Conservation (phyloP, 1,140 invertebrate genomes). For the Galleria mellonella region DNA sequence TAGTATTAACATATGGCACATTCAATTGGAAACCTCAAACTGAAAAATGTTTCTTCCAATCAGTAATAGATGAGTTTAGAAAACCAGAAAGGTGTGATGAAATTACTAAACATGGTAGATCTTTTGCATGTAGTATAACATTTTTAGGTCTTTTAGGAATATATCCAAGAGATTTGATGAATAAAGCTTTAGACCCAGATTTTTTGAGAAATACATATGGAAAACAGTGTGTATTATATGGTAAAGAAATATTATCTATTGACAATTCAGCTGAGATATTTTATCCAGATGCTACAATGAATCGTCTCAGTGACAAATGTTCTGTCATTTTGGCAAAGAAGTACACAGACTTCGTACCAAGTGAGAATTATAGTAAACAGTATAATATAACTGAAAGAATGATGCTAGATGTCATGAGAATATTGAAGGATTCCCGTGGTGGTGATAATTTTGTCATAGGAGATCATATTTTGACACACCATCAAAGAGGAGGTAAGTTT, state of each 20-base stretch:
- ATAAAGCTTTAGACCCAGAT: conserved; percentile 53
- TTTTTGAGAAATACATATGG: conserved; percentile 63
- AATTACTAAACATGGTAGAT: conserved; percentile 56
- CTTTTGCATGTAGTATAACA: conserved; percentile 62
- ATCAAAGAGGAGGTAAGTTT: conserved; percentile 70
- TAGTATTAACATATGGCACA: conserved; percentile 70
- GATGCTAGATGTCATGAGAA: conserved; percentile 59
- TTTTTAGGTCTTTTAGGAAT: conserved; percentile 68
- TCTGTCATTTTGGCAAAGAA: conserved; percentile 64
- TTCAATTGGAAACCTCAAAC: conserved; percentile 71
- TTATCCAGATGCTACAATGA: conserved; percentile 68
- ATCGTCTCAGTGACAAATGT: conserved; percentile 55
- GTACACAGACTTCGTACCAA: conserved; percentile 66
- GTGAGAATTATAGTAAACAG: conserved; percentile 59
- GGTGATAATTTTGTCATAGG: conserved; percentile 54
- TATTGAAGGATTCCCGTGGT: conserved; percentile 44
- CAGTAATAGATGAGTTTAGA: conserved; percentile 70
- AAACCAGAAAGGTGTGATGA: conserved; percentile 61
- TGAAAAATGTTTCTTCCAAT: conserved; percentile 63
- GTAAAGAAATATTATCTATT: conserved; percentile 74
- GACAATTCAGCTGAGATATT: conserved; percentile 75
- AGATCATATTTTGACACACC: conserved; percentile 75
- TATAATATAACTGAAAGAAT: conserved; percentile 63
- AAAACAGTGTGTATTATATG: conserved; percentile 45
- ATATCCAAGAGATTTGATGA: conserved; percentile 73